Conservation (phyloP, 2,113 vertebrate species). For the Alces alces region DNA sequence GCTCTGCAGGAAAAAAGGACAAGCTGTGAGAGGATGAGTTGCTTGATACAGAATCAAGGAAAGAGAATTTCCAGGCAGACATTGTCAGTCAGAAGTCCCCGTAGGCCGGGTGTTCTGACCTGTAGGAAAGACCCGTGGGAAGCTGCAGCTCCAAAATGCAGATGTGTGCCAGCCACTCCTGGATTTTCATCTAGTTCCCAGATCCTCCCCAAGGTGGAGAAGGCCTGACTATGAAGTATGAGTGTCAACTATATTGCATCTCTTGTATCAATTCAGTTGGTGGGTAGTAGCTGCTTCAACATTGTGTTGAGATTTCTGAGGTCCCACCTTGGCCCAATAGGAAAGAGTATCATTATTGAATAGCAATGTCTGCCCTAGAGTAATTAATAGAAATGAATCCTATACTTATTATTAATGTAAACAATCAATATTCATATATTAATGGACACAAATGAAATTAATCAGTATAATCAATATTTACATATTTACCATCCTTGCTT, state of each 20-base stretch:
- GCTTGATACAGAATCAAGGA: neutral
- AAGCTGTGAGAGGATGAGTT: neutral
- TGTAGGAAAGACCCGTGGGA: neutral
- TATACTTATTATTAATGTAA: neutral
- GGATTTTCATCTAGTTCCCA: neutral
- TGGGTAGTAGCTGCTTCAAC: neutral
- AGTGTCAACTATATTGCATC: neutral
- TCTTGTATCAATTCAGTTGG: neutral
- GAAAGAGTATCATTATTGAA: neutral
- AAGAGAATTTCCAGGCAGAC: neutral
- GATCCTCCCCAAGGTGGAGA: neutral
- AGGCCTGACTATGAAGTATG: neutral
- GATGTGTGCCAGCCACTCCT: neutral
- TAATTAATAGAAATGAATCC: neutral
- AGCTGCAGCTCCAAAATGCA: neutral
- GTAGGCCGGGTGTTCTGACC: neutral
- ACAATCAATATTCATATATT: neutral
- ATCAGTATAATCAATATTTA: neutral
- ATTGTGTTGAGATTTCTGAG: neutral
- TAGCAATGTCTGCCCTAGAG: neutral
- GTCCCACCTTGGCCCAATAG: neutral
- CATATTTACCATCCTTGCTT: neutral
- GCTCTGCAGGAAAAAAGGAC: neutral
- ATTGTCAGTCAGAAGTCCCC: neutral
- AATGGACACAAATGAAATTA: neutral